A percentile compares a stretch with the other conserved stretches of the same genome.
Evolutionary conservation across 1,140 invertebrate genomes (phyloP).

Genomic region (Diabrotica undecimpunctata): DNA sequence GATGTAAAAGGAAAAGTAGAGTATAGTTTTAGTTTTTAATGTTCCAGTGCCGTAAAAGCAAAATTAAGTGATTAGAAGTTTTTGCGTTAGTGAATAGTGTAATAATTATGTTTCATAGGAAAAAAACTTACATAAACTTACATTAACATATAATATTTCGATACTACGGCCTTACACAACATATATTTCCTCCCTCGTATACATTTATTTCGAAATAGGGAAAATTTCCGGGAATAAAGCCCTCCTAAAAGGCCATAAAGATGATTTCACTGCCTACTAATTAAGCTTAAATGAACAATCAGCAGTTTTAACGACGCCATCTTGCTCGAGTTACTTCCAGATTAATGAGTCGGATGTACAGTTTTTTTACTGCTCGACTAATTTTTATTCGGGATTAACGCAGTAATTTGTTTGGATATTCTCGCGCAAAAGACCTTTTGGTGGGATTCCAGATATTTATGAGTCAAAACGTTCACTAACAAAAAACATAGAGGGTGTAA

Average conservation of each 20-base stretch:
- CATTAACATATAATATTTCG: too few relatives aligned
- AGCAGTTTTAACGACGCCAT: constrained; percentile 44
- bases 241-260: constrained; percentile 31
- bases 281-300: constrained; percentile 46
- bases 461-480: not conserved
- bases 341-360: constrained; percentile 32
- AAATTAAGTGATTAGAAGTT: too few relatives aligned
- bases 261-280: constrained; percentile 42
- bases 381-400: constrained; percentile 21
- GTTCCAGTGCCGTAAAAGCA: too few relatives aligned
- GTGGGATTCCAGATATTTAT: not conserved
- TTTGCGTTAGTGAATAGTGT: too few relatives aligned
- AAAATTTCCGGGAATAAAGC: constrained; percentile 1
- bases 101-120: too few relatives aligned
- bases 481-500: too few relatives aligned
- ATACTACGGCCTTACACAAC: too few relatives aligned
- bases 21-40: too few relatives aligned
- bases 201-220: not conserved
- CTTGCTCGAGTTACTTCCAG: constrained; percentile 40
- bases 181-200: not conserved
- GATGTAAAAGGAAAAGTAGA: too few relatives aligned
- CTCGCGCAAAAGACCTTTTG: not conserved
- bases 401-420: constrained; percentile 31
- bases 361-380: constrained; percentile 16
- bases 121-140: too few relatives aligned